These are phyloP conservation scores for Panzeria rudis DNA, from an alignment of 2,888 invertebrate genomes.

Conservation along the genomic window DNA sequence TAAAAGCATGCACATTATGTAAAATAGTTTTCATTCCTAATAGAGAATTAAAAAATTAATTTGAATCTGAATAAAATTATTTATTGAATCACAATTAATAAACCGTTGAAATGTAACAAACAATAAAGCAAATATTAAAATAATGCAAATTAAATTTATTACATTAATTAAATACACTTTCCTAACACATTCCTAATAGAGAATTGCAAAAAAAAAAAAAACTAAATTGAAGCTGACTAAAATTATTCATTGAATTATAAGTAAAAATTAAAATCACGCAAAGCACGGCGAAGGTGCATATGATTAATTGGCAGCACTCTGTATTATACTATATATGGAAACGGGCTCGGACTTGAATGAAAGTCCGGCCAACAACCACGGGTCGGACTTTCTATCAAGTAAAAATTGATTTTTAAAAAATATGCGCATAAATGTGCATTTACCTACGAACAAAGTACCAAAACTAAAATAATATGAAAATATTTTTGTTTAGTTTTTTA, in stretches of 20 bases:
- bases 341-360: no score
- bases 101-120: background rate
- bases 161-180: background rate
- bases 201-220: background rate
- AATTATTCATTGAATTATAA: background rate
- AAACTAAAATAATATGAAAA: no score
- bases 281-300: background rate
- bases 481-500: no score
- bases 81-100: background rate
- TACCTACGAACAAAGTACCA: no score
- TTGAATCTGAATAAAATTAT: background rate
- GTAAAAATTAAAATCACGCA: background rate
- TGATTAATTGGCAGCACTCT: background rate
- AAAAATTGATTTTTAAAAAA: no score
- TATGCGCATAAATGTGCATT: no score
- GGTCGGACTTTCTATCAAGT: no score
- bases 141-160: background rate
- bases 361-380: no score
- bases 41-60: no score
- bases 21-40: background rate
- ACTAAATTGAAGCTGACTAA: background rate
- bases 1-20: background rate
- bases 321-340: no score
- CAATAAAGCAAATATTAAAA: background rate
- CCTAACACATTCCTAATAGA: background rate